Percentiles rank a stretch among this genome's conserved stretches.
These are phyloP conservation scores for Schizopygopsis pylzovi DNA, from an alignment of 2,797 vertebrate species.

Conservation along the genomic window DNA sequence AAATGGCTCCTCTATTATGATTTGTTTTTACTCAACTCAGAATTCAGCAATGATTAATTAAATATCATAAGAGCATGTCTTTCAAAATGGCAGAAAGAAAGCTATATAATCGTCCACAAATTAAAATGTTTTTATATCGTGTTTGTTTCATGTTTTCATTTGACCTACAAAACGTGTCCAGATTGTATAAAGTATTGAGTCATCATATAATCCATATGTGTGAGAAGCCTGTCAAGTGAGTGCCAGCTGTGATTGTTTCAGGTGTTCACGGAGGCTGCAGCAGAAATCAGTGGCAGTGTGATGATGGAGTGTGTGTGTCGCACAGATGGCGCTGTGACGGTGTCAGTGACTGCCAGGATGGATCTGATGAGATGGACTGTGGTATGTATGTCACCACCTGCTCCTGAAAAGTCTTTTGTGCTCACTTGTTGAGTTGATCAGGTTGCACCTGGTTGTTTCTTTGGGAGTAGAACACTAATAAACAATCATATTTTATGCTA, in stretches of 20 bases:
- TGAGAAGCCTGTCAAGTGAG: background rate
- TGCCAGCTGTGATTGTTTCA: background rate
- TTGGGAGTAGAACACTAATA: background rate
- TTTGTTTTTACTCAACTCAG: background rate
- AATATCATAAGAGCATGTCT: background rate
- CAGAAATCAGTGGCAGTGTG: conserved; percentile 83
- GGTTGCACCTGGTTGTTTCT: background rate
- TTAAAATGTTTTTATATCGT: too few relatives aligned
- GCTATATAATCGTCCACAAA: background rate
- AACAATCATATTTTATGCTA: background rate
- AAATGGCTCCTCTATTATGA: background rate
- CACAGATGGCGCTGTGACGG: conserved; percentile 84
- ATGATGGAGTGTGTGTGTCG: conserved; percentile 83
- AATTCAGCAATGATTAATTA: background rate
- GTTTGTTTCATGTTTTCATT: background rate
- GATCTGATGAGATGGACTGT: conserved; percentile 88
- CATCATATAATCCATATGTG: background rate
- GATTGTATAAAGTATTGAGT: too few relatives aligned
- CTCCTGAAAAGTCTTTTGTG: background rate
- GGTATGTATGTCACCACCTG: conserved; percentile 64
- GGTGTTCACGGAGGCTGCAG: conserved; percentile 64
- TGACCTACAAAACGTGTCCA: too few relatives aligned
- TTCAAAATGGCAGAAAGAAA: background rate
- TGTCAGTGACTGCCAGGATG: conserved; percentile 85
- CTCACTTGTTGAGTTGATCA: background rate